These are phyloP conservation scores for Neogale vison DNA, from an alignment of 2,113 vertebrate genomes.

Conservation along the genomic window DNA sequence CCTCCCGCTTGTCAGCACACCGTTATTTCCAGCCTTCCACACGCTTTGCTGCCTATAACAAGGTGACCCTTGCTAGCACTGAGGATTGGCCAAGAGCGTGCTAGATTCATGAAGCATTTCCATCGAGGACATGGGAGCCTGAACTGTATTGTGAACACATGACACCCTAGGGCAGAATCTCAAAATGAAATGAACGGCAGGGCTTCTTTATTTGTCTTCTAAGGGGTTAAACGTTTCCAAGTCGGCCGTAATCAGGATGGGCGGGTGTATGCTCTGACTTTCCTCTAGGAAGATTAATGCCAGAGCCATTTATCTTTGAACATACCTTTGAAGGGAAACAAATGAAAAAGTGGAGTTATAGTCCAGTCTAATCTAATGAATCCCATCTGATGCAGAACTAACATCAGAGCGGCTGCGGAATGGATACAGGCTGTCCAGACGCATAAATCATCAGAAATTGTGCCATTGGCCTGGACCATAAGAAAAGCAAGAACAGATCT, in stretches of 20 bases:
- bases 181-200: not conserved
- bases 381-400: not conserved
- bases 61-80: not conserved
- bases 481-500: not conserved
- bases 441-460: not conserved
- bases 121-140: no score
- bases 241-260: not conserved
- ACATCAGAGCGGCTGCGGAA: not conserved
- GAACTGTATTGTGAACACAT: not conserved
- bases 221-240: not conserved
- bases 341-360: not conserved
- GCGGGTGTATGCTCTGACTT: not conserved
- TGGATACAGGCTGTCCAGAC: not conserved
- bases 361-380: not conserved
- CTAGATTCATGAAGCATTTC: not conserved
- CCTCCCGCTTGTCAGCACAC: not conserved
- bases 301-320: not conserved
- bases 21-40: not conserved
- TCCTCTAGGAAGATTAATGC: conserved; percentile 21
- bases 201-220: not conserved
- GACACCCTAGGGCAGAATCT: not conserved
- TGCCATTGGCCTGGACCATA: not conserved
- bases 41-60: not conserved
- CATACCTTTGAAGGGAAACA: conserved; percentile 7
- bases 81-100: not conserved